Evolutionary conservation across 30 jellyfish, hydroid and myxozoan genomes (phyloP), one percentile per base, ranked within the genome.

Genomic region (Calvadosia cruxmelitensis): DNA sequence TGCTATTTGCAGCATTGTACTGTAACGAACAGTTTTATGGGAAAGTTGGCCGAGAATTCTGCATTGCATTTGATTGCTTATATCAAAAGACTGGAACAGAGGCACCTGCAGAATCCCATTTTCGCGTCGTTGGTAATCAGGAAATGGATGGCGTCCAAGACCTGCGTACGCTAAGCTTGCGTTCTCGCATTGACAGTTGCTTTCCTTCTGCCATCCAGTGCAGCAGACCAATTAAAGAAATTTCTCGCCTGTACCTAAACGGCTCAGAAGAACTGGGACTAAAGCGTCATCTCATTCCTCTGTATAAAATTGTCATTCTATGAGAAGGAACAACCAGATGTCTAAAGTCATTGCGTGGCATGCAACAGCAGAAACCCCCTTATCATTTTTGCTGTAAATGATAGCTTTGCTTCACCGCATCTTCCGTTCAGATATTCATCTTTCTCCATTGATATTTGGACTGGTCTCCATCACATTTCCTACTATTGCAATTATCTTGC

Each of bases 11-110:
- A 5, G 31, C 70, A 13, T 33, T 74, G 20, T 74, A 42, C 85
- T 50, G 67, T 3, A 49, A 74, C 53, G 69, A 29, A 2, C 31
- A 27, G 34, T 74, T 74, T 57, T 74, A 64, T 24, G 33, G 70
- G 12, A 25, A 67, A 63, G 64, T 74, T 74, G 85, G 85, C 3
- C 77, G 63, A 65, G 70, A 65, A 32, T 74, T 15, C 78, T 74
- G 85, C n/a, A 32, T 74, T 33, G 34, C 64, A 49, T 69, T 69
- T 30, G 79, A 69, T 69, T 5, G 30, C 31, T 5, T 68, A 23
- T 68, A 68, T 25, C 27, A 27, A 68, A 68, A 68, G 69, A 68
- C 33, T 23, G 78, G 78, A 13, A 68, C 78, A 35, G 78, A 68
- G 31, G 1, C 29, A 13, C 34, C 69, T 5, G 78, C 78, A 7